A percentile compares a stretch with the other conserved stretches of the same genome.
These are phyloP conservation scores for Crocallis elinguaria DNA, from an alignment of 2,888 invertebrate genomes.

Conservation along the genomic window DNA sequence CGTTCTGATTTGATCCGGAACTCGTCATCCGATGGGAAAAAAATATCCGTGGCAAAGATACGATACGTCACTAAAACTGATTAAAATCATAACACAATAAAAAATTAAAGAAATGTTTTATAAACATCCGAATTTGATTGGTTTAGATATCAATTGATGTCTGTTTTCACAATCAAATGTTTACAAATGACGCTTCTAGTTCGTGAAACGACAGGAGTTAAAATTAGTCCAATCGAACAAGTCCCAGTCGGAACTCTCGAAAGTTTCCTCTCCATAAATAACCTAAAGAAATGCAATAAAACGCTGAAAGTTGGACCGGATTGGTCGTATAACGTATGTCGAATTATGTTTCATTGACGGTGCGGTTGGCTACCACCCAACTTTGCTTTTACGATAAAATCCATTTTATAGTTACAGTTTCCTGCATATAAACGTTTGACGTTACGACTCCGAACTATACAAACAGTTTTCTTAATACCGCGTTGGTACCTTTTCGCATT, in stretches of 20 bases:
- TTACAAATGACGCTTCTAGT: no score
- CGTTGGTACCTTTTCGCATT: constrained; percentile 5
- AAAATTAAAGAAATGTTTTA: no score
- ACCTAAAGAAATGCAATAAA: constrained; percentile 52
- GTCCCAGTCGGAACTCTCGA: constrained; percentile 23
- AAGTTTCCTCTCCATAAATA: constrained; percentile 45
- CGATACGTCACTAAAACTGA: no score
- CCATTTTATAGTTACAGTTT: constrained; percentile 72
- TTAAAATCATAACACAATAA: no score
- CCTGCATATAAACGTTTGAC: constrained; percentile 78
- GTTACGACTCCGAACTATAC: constrained; percentile 54
- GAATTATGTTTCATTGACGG: constrained; percentile 80
- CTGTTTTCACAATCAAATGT: no score
- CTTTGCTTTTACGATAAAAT: constrained; percentile 80
- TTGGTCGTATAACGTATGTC: constrained; percentile 44
- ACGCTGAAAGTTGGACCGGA: constrained; percentile 46
- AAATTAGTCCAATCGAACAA: no score
- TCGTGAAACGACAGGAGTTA: no score
- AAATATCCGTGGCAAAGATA: no score
- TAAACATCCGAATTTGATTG: no score
- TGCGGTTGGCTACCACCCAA: constrained; percentile 72
- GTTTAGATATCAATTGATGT: no score
- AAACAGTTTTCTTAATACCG: constrained; percentile 15
- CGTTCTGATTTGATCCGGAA: no score
- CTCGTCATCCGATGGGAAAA: no score